phyloP scores from a whole-genome alignment of 2,113 vertebrate genomes.

The Oxyura jamaicensis region DNA sequence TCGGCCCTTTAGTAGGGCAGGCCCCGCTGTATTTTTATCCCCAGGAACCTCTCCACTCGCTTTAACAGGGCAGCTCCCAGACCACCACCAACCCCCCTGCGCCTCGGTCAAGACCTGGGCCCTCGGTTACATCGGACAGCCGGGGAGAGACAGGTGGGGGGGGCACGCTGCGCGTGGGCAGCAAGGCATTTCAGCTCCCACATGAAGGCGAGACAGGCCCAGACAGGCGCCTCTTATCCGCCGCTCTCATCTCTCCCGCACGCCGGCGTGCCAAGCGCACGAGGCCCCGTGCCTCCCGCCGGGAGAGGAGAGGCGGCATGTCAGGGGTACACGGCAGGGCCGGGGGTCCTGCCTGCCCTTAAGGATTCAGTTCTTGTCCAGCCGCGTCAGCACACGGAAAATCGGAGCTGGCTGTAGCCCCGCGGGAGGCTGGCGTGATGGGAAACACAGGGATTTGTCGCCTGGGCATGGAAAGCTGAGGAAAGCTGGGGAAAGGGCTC shows the following conservation, averaged over 20 bases:
- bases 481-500: neutral
- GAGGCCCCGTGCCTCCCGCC: neutral
- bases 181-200: neutral
- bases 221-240: constrained; percentile 10
- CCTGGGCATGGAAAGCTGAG: neutral
- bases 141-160: neutral
- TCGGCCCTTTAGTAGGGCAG: neutral
- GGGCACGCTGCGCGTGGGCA: neutral
- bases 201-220: neutral
- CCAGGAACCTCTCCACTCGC: neutral
- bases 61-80: neutral
- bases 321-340: neutral
- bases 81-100: neutral
- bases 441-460: neutral
- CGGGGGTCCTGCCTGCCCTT: neutral
- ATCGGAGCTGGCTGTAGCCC: neutral
- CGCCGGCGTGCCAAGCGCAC: neutral
- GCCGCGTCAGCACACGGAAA: neutral
- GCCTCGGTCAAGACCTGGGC: neutral
- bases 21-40: neutral
- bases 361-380: constrained; percentile 11
- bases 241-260: neutral
- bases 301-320: neutral
- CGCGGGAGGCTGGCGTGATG: neutral
- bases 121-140: accelerated